Conservation (phyloP, 2,888 invertebrate species). For the Zelleria hepariella region DNA sequence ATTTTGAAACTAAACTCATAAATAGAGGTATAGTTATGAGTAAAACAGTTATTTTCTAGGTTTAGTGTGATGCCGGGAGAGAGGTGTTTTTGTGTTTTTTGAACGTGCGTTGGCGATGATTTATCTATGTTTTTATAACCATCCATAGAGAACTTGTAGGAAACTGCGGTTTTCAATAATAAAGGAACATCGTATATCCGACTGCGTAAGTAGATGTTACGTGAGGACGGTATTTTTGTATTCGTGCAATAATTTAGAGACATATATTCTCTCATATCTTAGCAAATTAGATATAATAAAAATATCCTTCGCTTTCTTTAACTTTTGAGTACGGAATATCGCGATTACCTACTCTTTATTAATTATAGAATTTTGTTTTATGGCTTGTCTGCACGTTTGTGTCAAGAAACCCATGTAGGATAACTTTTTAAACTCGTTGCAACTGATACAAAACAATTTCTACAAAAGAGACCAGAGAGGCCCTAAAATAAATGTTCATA, state of each 20-base stretch:
- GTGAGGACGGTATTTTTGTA: conserved; percentile 58
- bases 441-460: background rate
- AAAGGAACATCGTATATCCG: background rate
- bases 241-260: conserved; percentile 61
- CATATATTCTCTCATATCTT: conserved; percentile 59
- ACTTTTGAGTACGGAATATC: conserved; percentile 28
- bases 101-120: conserved; percentile 30
- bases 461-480: background rate
- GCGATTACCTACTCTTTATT: conserved; percentile 11
- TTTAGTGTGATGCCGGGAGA: conserved; percentile 33
- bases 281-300: conserved; percentile 59
- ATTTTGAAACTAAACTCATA: conserved; percentile 23
- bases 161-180: background rate
- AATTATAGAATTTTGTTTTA: conserved; percentile 7
- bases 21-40: conserved; percentile 20
- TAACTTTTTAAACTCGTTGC: background rate
- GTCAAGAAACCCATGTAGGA: background rate
- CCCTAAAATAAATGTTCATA: conserved; percentile 52
- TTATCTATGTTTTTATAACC: conserved; percentile 14
- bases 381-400: background rate
- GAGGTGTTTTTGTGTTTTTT: conserved; percentile 35
- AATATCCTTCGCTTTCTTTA: conserved; percentile 53
- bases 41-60: conserved; percentile 27
- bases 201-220: conserved; percentile 7
- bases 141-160: conserved; percentile 26